A percentile compares a stretch with the other conserved stretches of the same genome.
These are phyloP conservation scores for Candoia aspera DNA, from an alignment of 2,113 vertebrate genomes.

Conservation along the genomic window DNA sequence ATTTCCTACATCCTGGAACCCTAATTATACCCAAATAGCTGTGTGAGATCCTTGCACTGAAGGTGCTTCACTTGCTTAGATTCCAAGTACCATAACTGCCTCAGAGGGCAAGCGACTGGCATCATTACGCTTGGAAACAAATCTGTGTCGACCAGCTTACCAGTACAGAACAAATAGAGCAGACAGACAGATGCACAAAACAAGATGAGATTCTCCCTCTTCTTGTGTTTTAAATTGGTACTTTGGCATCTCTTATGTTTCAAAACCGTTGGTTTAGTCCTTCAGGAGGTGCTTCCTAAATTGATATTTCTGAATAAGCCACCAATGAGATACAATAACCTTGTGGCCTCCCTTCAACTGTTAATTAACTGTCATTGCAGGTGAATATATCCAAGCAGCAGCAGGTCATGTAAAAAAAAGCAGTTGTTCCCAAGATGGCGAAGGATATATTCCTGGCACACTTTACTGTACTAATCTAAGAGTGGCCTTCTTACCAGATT, in stretches of 20 bases:
- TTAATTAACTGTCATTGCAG: conserved; percentile 35
- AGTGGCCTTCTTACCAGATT: conserved; percentile 83
- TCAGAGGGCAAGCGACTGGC: background rate
- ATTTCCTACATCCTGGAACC: no score
- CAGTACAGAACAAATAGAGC: background rate
- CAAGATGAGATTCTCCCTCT: background rate
- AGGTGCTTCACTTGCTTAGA: background rate
- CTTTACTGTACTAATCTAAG: conserved; percentile 88
- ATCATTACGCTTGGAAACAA: no score
- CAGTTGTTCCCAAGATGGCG: conserved; percentile 14
- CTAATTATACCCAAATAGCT: no score
- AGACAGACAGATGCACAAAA: background rate
- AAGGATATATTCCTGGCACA: conserved; percentile 74
- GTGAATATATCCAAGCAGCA: conserved; percentile 65
- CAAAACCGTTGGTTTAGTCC: no score
- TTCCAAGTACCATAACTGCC: no score
- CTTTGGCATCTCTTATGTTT: background rate
- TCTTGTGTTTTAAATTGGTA: background rate
- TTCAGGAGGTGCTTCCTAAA: background rate
- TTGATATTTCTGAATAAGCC: background rate
- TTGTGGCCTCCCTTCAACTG: background rate
- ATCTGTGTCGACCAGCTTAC: no score
- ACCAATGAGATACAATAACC: background rate
- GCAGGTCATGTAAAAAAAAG: conserved; percentile 60
- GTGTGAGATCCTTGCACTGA: no score